Evolutionary conservation across 1,140 invertebrate species (phyloP), one percentile per base, ranked within the genome.

Genomic region (Papilio dardanus): DNA sequence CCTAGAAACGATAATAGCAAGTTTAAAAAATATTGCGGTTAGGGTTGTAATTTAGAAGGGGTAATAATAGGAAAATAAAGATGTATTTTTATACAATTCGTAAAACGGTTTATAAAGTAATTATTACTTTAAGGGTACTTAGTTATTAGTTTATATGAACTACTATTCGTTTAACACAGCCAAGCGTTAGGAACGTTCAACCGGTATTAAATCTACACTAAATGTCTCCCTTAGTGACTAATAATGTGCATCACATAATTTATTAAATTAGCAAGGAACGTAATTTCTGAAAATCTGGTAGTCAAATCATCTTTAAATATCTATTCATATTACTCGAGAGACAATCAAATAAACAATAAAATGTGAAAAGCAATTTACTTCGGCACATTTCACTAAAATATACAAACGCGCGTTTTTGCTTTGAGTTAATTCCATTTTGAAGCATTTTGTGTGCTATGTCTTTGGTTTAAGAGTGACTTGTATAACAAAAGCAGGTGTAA

Each of bases 281-380:
- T n/a, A n/a, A 12, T 37, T 69, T 69, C 35, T 28, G 30, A 79
- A 77, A 81, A 71, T 50, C 78, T 77, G 76, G 79, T 82, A 82
- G 81, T 74, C 65, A 50, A 62, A 35, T 73, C 69, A 30, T 42
- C 7, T 71, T 46, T 46, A 31, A 76, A 74, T 50, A 76, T 73
- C 42, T 50, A 35, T 75, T 46, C 58, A 75, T 78, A 78, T 67
- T 31, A 71, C 74, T 68, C 67, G 71, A 79, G 73, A 67, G 74
- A 77, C 75, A 76, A 82, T 83, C 76, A 83, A 83, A 83, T 83
- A 83, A 83, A 83, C 80, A 80, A 80, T 83, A 83, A 83, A 83
- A 82, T 71, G 58, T 74, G 79, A 79, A 82, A 83, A 66, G 77
- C 80, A 82, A 83, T 82, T 79, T 79, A 79, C 75, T 75, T 78